These are phyloP conservation scores for Megaceryle maxima DNA, from an alignment of 2,113 vertebrate genomes.

Conservation along the genomic window DNA sequence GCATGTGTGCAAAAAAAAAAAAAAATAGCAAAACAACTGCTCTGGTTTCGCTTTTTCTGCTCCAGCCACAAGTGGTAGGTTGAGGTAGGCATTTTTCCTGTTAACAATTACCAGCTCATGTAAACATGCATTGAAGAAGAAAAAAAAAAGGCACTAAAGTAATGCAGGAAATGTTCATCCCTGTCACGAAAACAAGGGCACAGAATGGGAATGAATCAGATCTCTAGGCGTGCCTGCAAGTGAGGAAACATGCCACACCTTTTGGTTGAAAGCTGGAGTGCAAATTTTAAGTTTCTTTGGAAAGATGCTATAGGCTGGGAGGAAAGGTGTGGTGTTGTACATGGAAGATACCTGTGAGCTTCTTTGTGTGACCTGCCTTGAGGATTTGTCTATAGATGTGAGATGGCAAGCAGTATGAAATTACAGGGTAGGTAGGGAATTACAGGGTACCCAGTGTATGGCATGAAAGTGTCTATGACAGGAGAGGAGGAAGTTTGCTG, in stretches of 20 bases:
- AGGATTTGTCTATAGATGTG: not conserved
- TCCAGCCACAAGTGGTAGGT: not conserved
- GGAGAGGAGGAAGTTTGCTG: not conserved
- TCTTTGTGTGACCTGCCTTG: not conserved
- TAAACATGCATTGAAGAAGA: not conserved
- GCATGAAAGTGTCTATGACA: not conserved
- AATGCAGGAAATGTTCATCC: not conserved
- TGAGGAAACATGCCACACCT: not conserved
- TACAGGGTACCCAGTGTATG: fast-evolving
- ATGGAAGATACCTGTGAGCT: not conserved
- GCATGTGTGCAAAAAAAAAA: not conserved
- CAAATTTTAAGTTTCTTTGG: not conserved
- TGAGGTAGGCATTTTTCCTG: not conserved
- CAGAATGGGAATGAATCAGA: not conserved
- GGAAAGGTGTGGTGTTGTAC: not conserved
- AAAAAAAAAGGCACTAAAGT: not conserved
- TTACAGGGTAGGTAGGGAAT: not conserved
- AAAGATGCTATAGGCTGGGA: not conserved
- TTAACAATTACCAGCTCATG: not conserved
- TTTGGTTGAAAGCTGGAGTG: not conserved
- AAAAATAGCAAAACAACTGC: not conserved
- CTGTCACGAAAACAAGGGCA: not conserved
- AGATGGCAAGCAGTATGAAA: not conserved
- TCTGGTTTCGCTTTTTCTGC: not conserved
- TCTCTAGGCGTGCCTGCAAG: not conserved